Evolutionary conservation across 35 echinoderm and acorn worm genomes (phyloP).

Genomic region (Apostichopus parvimensis): DNA sequence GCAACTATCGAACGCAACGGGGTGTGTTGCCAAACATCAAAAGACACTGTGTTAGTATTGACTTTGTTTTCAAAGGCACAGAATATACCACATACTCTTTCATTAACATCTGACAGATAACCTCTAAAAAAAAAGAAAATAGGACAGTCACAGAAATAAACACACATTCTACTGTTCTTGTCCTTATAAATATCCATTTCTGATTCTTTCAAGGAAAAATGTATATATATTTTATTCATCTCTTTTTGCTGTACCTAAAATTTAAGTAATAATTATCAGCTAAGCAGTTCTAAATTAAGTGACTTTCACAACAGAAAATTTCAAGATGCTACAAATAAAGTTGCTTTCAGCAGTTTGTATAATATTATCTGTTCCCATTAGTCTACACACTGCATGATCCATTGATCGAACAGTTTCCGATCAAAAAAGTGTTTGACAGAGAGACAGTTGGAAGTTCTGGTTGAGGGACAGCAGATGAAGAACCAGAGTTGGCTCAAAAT

Average conservation of each 20-base stretch:
- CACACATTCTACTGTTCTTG: conserved; percentile 5
- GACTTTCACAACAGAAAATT: no score
- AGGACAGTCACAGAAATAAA: neutral
- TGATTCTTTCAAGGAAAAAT: neutral
- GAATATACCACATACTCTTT: neutral
- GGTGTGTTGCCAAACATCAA: neutral
- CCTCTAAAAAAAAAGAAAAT: no score
- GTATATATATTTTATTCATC: neutral
- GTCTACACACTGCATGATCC: no score
- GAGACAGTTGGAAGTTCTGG: no score
- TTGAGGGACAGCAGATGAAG: no score
- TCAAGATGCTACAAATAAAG: no score
- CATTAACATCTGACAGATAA: neutral
- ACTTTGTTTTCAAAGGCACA: conserved; percentile 9
- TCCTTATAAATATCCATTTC: conserved; percentile 2
- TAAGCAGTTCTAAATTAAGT: no score
- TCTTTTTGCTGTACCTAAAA: neutral
- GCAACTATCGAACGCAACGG: neutral
- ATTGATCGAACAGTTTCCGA: no score
- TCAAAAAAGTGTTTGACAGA: no score
- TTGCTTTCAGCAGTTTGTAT: no score
- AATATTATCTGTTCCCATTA: no score
- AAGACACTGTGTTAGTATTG: conserved; percentile 22
- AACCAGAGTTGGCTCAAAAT: no score
- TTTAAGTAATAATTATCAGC: neutral